Evolutionary conservation across 2,797 vertebrate species (phyloP), one percentile per base, ranked within the genome.

Genomic region (Poeciliopsis presidionis): DNA sequence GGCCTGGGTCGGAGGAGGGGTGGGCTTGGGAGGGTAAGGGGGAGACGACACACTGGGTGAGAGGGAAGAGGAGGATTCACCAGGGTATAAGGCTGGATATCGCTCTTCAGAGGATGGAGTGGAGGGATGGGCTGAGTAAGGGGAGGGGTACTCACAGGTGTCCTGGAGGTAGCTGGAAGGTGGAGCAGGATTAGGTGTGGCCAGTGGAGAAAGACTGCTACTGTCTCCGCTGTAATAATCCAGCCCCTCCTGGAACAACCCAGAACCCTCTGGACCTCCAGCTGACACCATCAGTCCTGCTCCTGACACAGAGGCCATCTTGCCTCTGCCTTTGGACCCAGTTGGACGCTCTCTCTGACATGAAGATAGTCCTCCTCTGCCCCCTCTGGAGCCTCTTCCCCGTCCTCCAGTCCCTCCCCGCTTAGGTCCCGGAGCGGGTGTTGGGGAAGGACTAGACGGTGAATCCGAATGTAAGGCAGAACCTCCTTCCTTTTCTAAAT

Each of bases 161-260:
- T 99, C 98, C 91, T 97, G 96, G 74, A 97, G 95, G 47, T 97
- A 98, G 91, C 95, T 97, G 94, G 92, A 86, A 14, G 92, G 82
- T 47, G 93, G 89, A 71, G 93, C 89, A 65, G 93, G 89, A 86
- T 92, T 94, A 41, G 97, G 97, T 22, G 97, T 98, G 87, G 97
- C 97, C 87, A 99, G 92, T 12, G 98, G 97, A 79, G 98, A 99
- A 93, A 99, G 97, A 91, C 98, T 99, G 93, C 98, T 98, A 93
- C 97, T 99, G 90, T 99, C 98, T 79, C 98, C 98, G 0, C 98
- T 98, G 89, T 98, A 99, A 91, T 99, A 99, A 95, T 99, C 98
- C 91, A 99, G 93, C 85, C 97, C 97, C 90, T 99, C 98, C 86
- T 97, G 98, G 94, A 97, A 98, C 74, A 97, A 92, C 0, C 95